phyloP scores from a whole-genome alignment of 2,113 vertebrate species.

The Misgurnus mizolepis region DNA sequence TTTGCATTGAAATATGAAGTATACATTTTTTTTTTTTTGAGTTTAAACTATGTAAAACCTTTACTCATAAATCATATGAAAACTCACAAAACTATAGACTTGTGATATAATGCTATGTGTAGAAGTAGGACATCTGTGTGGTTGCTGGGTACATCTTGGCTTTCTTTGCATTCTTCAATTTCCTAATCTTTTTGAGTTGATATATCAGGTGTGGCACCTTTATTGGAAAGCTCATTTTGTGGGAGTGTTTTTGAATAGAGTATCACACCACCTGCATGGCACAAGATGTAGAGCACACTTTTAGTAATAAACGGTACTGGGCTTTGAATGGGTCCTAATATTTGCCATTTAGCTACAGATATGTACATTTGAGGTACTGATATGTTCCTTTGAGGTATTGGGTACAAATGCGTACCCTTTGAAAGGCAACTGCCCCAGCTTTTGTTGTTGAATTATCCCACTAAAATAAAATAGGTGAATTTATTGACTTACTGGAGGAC shows the following conservation, averaged over 20 bases:
- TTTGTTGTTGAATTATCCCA: too few species aligned
- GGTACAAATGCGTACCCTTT: too few species aligned
- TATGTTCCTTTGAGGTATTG: too few species aligned
- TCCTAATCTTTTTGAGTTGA: neutral
- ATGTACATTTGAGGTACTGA: too few species aligned
- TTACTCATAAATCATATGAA: neutral
- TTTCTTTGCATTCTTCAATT: neutral
- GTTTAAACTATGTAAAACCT: neutral
- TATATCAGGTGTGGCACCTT: neutral
- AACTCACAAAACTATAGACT: neutral
- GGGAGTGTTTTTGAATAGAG: slow-evolving; percentile 8
- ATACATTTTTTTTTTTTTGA: neutral
- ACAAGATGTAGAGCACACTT: too few species aligned
- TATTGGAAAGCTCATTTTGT: neutral
- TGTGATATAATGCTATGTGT: neutral
- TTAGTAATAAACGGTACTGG: too few species aligned
- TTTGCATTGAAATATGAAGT: neutral
- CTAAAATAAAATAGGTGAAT: too few species aligned
- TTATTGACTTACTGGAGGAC: too few species aligned
- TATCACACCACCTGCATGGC: slow-evolving; percentile 4
- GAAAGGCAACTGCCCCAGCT: too few species aligned
- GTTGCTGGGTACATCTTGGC: neutral
- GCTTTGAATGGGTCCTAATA: too few species aligned
- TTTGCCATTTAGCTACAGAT: too few species aligned
- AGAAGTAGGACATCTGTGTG: neutral